Conservation (phyloP, 2,797 vertebrate genomes). For the Ctenochaetus hawaiiensis region DNA sequence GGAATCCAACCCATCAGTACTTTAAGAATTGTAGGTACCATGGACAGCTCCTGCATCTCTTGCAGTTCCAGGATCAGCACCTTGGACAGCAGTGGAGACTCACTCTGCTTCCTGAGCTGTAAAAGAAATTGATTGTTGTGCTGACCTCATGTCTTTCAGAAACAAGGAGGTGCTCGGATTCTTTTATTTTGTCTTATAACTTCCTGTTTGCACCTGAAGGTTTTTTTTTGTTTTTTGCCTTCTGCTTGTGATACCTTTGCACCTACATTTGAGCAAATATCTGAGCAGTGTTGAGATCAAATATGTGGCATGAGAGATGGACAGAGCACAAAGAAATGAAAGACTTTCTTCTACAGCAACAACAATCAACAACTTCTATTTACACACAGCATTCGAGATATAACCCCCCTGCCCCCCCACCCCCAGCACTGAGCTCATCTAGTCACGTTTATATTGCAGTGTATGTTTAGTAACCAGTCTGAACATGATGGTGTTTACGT, state of each 20-base stretch:
- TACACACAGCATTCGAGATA: not conserved
- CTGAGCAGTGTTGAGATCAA: too few relatives aligned
- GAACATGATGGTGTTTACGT: not conserved
- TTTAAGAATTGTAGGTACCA: not conserved
- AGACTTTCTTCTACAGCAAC: not conserved
- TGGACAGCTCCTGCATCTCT: not conserved
- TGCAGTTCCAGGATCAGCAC: constrained; percentile 20
- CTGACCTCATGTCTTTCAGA: not conserved
- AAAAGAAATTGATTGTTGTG: too few relatives aligned
- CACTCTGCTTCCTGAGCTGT: not conserved
- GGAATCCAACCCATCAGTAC: not conserved
- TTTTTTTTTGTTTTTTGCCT: not conserved
- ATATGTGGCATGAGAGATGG: not conserved
- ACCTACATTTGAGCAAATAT: too few relatives aligned
- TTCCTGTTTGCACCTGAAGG: not conserved
- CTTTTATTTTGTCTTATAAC: not conserved
- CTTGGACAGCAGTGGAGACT: constrained; percentile 25
- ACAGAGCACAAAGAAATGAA: not conserved
- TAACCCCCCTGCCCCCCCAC: too few relatives aligned
- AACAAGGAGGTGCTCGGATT: not conserved
- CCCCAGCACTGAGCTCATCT: not conserved
- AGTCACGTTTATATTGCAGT: not conserved
- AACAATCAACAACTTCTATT: too few relatives aligned
- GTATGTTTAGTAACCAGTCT: not conserved
- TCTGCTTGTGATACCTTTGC: too few relatives aligned